A percentile compares a stretch with the other conserved stretches of the same genome.
These are phyloP conservation scores for Tenrec ecaudatus DNA, from an alignment of 2,113 vertebrate species.

Conservation along the genomic window DNA sequence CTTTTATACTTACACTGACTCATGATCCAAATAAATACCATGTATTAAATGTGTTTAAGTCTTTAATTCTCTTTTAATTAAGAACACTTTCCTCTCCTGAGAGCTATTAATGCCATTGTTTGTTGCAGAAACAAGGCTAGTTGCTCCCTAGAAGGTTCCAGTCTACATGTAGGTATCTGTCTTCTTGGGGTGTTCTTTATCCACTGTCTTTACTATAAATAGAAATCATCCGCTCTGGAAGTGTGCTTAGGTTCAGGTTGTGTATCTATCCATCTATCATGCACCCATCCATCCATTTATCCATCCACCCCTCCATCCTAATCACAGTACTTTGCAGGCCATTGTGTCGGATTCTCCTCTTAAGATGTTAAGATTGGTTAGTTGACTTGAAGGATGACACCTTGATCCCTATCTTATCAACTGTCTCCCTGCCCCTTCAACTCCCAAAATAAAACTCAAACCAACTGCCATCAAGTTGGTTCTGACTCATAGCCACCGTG, in stretches of 20 bases:
- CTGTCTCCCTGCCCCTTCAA: no score
- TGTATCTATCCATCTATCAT: not conserved
- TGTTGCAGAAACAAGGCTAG: constrained; percentile 38
- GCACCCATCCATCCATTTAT: not conserved
- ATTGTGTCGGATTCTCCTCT: not conserved
- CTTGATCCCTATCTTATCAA: not conserved
- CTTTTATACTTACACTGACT: constrained; percentile 31
- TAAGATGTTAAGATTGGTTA: not conserved
- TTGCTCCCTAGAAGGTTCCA: not conserved
- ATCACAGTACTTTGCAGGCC: not conserved
- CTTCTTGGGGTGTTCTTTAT: not conserved
- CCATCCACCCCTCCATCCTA: not conserved
- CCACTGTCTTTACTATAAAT: not conserved
- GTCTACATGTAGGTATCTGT: no score
- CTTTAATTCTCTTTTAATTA: constrained; percentile 50
- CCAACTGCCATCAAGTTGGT: no score
- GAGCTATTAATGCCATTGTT: constrained; percentile 27
- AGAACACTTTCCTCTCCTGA: not conserved
- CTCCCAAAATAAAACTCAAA: no score
- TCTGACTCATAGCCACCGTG: no score
- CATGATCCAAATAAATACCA: constrained; percentile 1
- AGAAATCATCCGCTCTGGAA: not conserved
- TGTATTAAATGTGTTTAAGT: constrained; percentile 32
- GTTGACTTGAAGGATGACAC: not conserved
- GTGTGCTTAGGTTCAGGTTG: not conserved